Conservation (phyloP, 2,797 vertebrate species). For the Ficedula albicollis region DNA sequence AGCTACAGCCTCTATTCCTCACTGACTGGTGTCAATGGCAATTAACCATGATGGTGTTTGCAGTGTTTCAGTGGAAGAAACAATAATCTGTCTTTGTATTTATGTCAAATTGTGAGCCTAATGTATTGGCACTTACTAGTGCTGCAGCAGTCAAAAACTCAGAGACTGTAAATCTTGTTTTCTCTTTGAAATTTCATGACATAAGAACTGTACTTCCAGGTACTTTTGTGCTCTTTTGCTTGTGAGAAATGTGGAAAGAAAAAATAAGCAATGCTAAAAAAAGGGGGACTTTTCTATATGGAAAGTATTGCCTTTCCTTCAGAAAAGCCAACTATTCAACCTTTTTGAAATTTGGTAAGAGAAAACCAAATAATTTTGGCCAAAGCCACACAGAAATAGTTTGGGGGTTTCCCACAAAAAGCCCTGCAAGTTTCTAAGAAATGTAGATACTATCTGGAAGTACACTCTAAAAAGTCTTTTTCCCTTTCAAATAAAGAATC, state of each 20-base stretch:
- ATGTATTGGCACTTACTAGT: background rate
- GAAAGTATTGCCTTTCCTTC: constrained; percentile 57
- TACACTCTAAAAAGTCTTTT: constrained; percentile 30
- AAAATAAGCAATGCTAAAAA: background rate
- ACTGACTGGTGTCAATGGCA: background rate
- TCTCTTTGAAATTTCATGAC: background rate
- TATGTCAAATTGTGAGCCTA: background rate
- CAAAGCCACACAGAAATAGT: constrained; percentile 59
- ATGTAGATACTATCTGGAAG: constrained; percentile 56
- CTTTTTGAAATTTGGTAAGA: constrained; percentile 58
- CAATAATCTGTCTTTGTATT: background rate
- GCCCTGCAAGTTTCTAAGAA: constrained; percentile 58
- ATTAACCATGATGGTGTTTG: background rate
- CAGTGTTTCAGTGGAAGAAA: background rate
- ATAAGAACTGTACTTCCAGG: background rate
- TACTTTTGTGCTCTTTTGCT: background rate
- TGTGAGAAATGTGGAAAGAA: background rate
- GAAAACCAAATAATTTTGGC: constrained; percentile 50
- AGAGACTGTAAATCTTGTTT: background rate
- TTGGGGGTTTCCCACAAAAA: constrained; percentile 60
- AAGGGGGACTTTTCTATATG: background rate
- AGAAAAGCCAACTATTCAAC: constrained; percentile 59
- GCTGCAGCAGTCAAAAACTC: background rate
- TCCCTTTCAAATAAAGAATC: constrained; percentile 30
- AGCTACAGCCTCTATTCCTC: background rate